These are phyloP conservation scores for Aptenodytes patagonicus DNA, from an alignment of 2,113 vertebrate species.

Conservation along the genomic window DNA sequence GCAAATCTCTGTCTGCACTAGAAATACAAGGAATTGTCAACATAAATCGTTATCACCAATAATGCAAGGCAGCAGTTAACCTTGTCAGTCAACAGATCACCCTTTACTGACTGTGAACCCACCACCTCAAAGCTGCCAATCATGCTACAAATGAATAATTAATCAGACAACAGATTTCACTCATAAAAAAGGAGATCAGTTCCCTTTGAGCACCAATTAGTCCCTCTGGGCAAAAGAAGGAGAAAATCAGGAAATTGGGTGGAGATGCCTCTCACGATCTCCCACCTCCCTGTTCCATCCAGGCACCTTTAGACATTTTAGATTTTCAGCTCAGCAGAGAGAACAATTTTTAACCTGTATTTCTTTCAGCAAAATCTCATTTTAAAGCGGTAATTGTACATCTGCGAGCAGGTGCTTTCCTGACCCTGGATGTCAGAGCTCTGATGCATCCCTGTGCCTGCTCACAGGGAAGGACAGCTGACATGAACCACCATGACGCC, in stretches of 20 bases:
- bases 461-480: accelerated
- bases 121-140: constrained; percentile 65
- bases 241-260: not conserved
- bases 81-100: constrained; percentile 69
- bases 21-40: constrained; percentile 1
- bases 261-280: not conserved
- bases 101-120: constrained; percentile 58
- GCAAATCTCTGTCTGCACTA: not conserved
- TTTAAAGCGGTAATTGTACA: not conserved
- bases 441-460: not conserved
- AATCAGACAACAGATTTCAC: constrained; percentile 71
- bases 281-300: not conserved
- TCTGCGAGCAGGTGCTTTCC: not conserved
- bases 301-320: not conserved
- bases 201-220: constrained; percentile 78
- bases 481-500: accelerated
- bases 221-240: constrained; percentile 59
- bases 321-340: not conserved
- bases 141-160: constrained; percentile 76
- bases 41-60: constrained; percentile 33
- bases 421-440: not conserved
- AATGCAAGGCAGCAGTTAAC: constrained; percentile 74
- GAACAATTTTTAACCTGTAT: not conserved
- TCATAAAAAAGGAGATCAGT: constrained; percentile 66
- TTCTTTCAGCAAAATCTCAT: not conserved